Conservation (phyloP, 2,888 invertebrate species). For the Portevinia maculata region DNA sequence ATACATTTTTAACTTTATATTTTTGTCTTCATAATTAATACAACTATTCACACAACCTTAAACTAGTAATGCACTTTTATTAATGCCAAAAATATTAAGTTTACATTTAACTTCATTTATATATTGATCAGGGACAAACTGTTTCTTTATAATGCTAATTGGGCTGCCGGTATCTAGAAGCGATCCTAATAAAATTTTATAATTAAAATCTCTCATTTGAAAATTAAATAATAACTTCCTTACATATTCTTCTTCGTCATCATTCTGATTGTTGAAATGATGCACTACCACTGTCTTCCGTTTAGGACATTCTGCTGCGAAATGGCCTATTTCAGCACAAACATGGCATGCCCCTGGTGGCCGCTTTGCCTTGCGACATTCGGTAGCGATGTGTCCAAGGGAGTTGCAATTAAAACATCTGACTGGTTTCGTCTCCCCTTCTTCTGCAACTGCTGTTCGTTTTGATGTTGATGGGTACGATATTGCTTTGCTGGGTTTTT, state of each 20-base stretch:
- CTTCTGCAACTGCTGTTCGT: background rate
- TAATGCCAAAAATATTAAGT: conserved; percentile 37
- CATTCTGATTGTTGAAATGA: conserved; percentile 24
- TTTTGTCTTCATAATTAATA: conserved; percentile 17
- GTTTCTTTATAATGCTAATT: no score
- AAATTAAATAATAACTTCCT: conserved; percentile 68
- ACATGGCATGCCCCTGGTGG: conserved; percentile 48
- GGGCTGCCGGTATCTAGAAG: no score
- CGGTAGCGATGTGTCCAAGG: conserved; percentile 48
- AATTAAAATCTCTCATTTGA: conserved; percentile 49
- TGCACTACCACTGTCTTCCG: conserved; percentile 21
- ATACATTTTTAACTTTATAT: conserved; percentile 46
- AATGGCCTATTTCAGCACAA: no score
- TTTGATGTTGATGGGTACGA: background rate
- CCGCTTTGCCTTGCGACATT: conserved; percentile 61
- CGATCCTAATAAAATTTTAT: no score
- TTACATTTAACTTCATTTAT: conserved; percentile 21
- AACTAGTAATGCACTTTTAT: conserved; percentile 40
- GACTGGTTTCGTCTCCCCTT: background rate
- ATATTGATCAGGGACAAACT: conserved; percentile 26
- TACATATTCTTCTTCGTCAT: no score
- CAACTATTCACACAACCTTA: conserved; percentile 6
- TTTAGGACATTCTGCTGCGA: conserved; percentile 54
- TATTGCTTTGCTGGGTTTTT: conserved; percentile 2
- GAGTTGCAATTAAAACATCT: conserved; percentile 64